Percentiles rank a stretch among this genome's conserved stretches.
These are phyloP conservation scores for Himalopsyche tibetana DNA, from an alignment of 2,888 invertebrate genomes.

Conservation along the genomic window DNA sequence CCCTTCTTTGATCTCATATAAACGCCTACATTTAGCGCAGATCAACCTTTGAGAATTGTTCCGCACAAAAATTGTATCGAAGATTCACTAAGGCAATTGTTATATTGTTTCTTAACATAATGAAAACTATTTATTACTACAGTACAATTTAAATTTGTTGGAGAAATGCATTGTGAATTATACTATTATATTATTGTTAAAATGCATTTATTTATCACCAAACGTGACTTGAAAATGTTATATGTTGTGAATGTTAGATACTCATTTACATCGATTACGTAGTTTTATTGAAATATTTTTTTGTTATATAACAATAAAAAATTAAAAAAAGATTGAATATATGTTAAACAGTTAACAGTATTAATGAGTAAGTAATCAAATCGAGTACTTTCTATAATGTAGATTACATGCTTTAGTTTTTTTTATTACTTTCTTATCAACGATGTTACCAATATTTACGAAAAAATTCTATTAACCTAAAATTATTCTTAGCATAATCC, in stretches of 20 bases:
- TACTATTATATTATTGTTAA: not conserved
- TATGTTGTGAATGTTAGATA: not conserved
- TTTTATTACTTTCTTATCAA: too few relatives aligned
- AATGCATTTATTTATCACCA: not conserved
- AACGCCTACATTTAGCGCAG: conserved; percentile 39
- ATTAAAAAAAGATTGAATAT: too few relatives aligned
- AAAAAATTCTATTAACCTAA: too few relatives aligned
- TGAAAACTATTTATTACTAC: conserved; percentile 10
- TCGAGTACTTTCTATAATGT: too few relatives aligned
- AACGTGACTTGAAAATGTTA: conserved; percentile 3
- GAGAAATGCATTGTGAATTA: not conserved
- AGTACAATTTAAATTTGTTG: not conserved
- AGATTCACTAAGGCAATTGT: conserved; percentile 41
- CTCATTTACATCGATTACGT: too few relatives aligned
- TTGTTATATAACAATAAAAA: too few relatives aligned
- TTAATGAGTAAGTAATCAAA: too few relatives aligned
- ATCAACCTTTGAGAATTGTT: conserved; percentile 35
- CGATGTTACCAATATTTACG: too few relatives aligned
- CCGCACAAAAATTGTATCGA: conserved; percentile 28
- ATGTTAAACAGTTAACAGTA: too few relatives aligned
- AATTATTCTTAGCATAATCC: too few relatives aligned
- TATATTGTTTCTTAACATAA: conserved; percentile 27
- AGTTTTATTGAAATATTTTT: too few relatives aligned
- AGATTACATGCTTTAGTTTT: too few relatives aligned
- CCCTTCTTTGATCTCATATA: conserved; percentile 35